Evolutionary conservation across 2,113 vertebrate genomes (phyloP).

Genomic region (Lichenostomus cassidix): DNA sequence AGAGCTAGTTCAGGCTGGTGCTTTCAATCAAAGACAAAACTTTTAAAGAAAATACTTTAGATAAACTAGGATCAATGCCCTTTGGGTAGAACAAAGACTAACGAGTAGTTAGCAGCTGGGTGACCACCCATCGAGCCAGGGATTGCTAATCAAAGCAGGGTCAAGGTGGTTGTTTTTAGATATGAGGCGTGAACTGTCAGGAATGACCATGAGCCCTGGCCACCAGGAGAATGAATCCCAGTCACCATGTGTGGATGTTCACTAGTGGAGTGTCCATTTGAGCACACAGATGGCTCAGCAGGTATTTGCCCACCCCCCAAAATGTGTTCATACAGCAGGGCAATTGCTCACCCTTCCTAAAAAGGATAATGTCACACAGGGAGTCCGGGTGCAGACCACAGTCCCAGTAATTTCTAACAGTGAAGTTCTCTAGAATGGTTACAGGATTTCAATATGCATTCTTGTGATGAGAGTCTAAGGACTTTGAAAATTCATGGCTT

Average conservation of each 20-base stretch:
- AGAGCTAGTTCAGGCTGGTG: conserved; percentile 11
- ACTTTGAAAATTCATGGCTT: background rate
- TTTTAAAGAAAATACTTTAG: conserved; percentile 25
- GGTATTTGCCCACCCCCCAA: background rate
- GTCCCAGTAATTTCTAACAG: background rate
- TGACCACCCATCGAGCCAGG: background rate
- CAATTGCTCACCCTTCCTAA: background rate
- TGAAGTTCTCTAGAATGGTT: background rate
- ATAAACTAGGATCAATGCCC: background rate
- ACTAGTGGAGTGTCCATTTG: background rate
- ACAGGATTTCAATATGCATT: background rate
- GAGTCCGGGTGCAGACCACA: background rate
- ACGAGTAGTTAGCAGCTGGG: background rate
- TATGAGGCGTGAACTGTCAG: accelerated
- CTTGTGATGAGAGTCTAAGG: background rate
- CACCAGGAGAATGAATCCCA: background rate
- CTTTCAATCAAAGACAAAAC: conserved; percentile 33
- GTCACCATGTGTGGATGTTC: accelerated
- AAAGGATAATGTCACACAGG: accelerated
- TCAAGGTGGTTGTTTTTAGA: background rate
- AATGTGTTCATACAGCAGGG: background rate
- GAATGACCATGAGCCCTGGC: background rate
- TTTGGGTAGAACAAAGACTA: background rate
- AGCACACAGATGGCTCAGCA: background rate
- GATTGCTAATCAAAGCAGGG: background rate